Evolutionary conservation across 1,140 invertebrate genomes (phyloP).

Genomic region (Leucophenga varia): DNA sequence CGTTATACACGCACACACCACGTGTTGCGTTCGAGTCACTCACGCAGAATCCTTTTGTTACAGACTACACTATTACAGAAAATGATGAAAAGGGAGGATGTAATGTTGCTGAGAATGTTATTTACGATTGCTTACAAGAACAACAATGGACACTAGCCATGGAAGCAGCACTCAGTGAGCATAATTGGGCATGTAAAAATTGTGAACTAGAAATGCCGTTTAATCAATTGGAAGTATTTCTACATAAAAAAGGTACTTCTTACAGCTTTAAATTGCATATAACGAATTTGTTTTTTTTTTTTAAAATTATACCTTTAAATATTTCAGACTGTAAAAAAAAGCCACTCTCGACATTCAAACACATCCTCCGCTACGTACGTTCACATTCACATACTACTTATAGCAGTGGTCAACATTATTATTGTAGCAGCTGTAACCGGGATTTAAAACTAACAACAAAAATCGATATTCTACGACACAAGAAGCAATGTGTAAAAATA

Average conservation of each 20-base stretch:
- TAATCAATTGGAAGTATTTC: conserved; percentile 62
- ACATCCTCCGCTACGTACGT: too few relatives aligned
- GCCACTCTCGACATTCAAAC: too few relatives aligned
- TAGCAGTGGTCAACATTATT: too few relatives aligned
- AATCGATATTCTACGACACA: conserved; percentile 75
- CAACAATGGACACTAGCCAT: conserved; percentile 64
- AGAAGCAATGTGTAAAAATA: conserved; percentile 60
- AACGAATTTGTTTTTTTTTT: too few relatives aligned
- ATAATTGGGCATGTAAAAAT: conserved; percentile 62
- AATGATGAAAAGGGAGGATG: conserved; percentile 81
- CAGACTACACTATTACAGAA: conserved; percentile 61
- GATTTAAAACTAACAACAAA: conserved; percentile 72
- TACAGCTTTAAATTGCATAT: too few relatives aligned
- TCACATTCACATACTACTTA: too few relatives aligned
- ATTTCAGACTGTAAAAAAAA: too few relatives aligned
- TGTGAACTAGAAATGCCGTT: conserved; percentile 60
- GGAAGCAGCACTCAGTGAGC: conserved; percentile 58
- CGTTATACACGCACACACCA: conserved; percentile 61
- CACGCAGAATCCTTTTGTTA: conserved; percentile 71
- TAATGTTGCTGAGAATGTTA: conserved; percentile 77
- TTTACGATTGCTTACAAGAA: conserved; percentile 75
- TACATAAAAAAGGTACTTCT: conserved; percentile 58
- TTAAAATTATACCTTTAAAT: too few relatives aligned
- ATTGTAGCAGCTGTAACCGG: conserved; percentile 71
- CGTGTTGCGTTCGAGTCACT: conserved; percentile 46